These are phyloP conservation scores for Cyphomyrus discorhynchus DNA, from an alignment of 2,113 vertebrate species.

Conservation along the genomic window DNA sequence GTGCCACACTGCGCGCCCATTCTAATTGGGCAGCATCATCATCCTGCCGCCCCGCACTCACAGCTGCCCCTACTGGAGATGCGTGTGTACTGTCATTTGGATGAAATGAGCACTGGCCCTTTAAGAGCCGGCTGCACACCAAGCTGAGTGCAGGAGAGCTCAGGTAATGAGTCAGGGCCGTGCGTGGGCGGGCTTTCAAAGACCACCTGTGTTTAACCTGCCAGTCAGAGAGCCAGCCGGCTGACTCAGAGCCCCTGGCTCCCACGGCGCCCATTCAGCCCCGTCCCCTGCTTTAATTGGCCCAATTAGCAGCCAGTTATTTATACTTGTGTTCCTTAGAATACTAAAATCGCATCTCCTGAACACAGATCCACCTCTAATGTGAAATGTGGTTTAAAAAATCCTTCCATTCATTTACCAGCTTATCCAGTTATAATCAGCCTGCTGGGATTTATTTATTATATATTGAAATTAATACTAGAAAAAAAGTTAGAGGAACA, in stretches of 20 bases:
- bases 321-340: neutral
- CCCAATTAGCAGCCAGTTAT: conserved; percentile 6
- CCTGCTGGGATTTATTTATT: neutral
- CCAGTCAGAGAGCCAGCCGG: conserved; percentile 5
- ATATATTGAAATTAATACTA: neutral
- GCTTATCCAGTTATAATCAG: neutral
- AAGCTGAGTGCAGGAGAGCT: neutral
- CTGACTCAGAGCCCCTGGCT: conserved; percentile 1
- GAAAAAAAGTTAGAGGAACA: neutral
- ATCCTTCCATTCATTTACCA: neutral
- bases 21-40: neutral
- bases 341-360: neutral
- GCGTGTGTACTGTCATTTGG: neutral
- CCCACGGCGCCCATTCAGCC: neutral
- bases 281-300: neutral
- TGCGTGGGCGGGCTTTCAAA: conserved; percentile 9
- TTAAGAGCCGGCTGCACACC: neutral
- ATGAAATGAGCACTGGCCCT: neutral
- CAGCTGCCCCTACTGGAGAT: conserved; percentile 3
- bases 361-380: neutral
- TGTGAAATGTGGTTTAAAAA: neutral
- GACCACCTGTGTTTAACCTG: conserved; percentile 18
- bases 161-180: conserved; percentile 10
- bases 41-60: neutral
- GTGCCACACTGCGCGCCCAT: neutral